Evolutionary conservation across 30 jellyfish, hydroid and myxozoan species (phyloP), one percentile per base, ranked within the genome.

Genomic region (Catostylus mosaicus): DNA sequence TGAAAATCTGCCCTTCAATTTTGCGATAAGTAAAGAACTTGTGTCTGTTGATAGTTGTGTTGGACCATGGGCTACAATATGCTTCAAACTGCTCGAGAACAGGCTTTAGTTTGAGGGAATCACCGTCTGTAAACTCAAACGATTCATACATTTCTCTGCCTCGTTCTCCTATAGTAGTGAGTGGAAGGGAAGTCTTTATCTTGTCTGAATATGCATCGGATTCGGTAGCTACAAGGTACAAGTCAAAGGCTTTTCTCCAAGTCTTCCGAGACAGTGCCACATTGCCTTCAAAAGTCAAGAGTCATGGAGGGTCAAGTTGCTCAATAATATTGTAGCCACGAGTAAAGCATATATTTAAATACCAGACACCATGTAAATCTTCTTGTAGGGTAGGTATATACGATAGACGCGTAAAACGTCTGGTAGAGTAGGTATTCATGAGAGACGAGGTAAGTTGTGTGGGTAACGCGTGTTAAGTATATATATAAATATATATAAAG

Each of bases 61-160:
- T 64, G 57, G 72, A 59, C 82, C 80, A 26, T 34, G 89, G 71
- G 60, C 60, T 78, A 34, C 89, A 78, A 60, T 78, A 64, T 31
- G 80, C 80, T 35, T 78, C 80, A 64, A 78, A 78, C 61, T 67
- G 74, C 47, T 69, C 78, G 47, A 82, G 84, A 82, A 82, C 75
- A n/a, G 84, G 74, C 38, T 47, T 56, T 50, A 82, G 52, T 67
- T 66, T 82, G 78, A 82, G 74, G 26, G 74, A 19, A 52, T 82
- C 85, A 66, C 85, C 92, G 10, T 47, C 86, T 22, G 75, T 37
- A 67, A 82, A 68, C 77, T 31, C 47, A 35, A 82, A 82, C 46
- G 85, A 66, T 26, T 82, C 84, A 59, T 82, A 82, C 4, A 82
- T 82, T 82, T 82, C 92, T 29, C 92, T 69, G 45, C 92, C 92